Evolutionary conservation across 2,888 invertebrate species (phyloP), one percentile per base, ranked within the genome.

Genomic region (Volucella inanis): DNA sequence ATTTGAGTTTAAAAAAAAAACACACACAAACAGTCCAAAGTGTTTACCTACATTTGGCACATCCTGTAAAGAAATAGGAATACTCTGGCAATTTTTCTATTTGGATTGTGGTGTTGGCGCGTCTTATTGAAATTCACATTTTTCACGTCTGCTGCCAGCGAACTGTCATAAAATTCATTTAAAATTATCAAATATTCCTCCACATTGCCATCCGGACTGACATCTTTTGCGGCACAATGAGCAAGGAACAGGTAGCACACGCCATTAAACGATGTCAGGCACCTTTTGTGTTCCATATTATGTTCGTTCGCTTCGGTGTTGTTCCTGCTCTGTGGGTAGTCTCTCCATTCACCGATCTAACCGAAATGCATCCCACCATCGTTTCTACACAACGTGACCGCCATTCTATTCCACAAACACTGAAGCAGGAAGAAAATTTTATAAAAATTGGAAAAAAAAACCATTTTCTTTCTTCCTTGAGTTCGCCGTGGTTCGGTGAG

Each of bases 81-180:
- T 11, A 22, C 9, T 9, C 62, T 8, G 31, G 14, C 54, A 61
- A 61, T 49, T 14, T 70, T 43, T 70, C 9, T 64, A 54, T 55
- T 55, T 8, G 11, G 22, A 31, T 31, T 31, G 31, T 31, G 31
- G 45, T 57, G 55, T 65, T 55, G 55, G 47, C 57, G 47, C 59
- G 6, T 79, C 80, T 79, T 76, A 84, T 84, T 84, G 80, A 76
- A 84, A 76, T 75, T 76, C 84, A 62, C 67, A 76, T 84, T 71
- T 75, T 80, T 71, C 84, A 80, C 70, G 80, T 79, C 75, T 75
- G 75, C 70, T 84, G 80, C 84, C 80, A 79, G 70, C 59, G 80
- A 80, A 84, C 79, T 85, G 76, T 85, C 85, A 85, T 81, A 80
- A 77, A 85, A 85, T 85, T 80, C 81, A 85, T 85, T 85, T 85